These are phyloP conservation scores for Clanis bilineata DNA, from an alignment of 2,888 invertebrate species.

Conservation along the genomic window DNA sequence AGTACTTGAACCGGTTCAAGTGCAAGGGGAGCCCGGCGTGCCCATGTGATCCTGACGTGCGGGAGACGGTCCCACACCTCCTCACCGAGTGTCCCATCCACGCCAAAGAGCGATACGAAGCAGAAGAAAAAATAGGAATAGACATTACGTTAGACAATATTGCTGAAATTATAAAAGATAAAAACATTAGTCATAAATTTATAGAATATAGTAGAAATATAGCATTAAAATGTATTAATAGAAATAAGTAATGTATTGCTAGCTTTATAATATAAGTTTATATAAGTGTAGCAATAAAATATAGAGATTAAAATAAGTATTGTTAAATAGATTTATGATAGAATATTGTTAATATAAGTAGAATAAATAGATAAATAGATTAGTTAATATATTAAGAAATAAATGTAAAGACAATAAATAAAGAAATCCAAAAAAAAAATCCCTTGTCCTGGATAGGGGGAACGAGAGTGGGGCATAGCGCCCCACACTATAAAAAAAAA, in stretches of 20 bases:
- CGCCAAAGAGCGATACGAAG: background rate
- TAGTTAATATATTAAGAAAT: constrained; percentile 21
- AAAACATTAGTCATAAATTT: background rate
- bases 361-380: too few relatives aligned
- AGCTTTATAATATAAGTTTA: background rate
- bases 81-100: background rate
- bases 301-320: background rate
- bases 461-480: too few relatives aligned
- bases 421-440: too few relatives aligned
- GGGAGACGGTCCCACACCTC: background rate
- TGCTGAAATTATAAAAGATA: background rate
- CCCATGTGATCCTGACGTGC: constrained; percentile 18
- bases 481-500: too few relatives aligned
- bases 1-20: constrained; percentile 23
- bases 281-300: background rate
- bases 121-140: background rate
- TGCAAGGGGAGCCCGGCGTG: constrained; percentile 23
- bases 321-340: too few relatives aligned
- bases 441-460: too few relatives aligned
- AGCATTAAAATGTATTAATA: background rate
- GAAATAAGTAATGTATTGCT: background rate
- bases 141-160: too few relatives aligned
- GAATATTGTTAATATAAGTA: too few relatives aligned
- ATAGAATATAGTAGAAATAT: background rate
- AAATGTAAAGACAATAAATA: background rate